Percentiles rank a stretch among this genome's conserved stretches.
These are phyloP conservation scores for Acanthosoma haemorrhoidale DNA, from an alignment of 2,888 invertebrate genomes.

Conservation along the genomic window DNA sequence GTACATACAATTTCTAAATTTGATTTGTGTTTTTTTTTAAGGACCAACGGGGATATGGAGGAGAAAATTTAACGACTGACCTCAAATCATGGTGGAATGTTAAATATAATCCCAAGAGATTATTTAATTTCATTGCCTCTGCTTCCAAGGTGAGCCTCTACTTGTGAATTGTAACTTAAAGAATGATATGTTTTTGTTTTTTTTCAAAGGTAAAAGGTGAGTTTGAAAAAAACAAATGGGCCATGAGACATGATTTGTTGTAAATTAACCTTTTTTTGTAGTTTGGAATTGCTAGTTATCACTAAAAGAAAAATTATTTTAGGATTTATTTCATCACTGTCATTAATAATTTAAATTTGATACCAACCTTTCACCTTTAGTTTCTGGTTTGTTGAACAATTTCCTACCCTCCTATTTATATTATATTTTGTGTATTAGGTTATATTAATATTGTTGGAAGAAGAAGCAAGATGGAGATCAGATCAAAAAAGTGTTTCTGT, in stretches of 20 bases:
- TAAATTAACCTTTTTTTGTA: too few relatives aligned
- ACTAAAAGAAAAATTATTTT: too few relatives aligned
- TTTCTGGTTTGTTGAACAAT: too few relatives aligned
- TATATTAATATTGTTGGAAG: constrained; percentile 50
- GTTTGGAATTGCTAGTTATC: too few relatives aligned
- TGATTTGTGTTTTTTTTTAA: too few relatives aligned
- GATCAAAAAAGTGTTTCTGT: constrained; percentile 42
- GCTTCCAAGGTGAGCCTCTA: constrained; percentile 34
- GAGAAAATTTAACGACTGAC: constrained; percentile 40
- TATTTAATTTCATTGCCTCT: constrained; percentile 32
- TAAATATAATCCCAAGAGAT: constrained; percentile 15
- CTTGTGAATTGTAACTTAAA: not conserved
- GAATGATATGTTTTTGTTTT: not conserved
- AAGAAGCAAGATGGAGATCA: constrained; percentile 41
- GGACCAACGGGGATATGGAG: constrained; percentile 48
- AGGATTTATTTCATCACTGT: not conserved
- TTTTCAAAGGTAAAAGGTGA: too few relatives aligned
- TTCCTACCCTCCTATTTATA: too few relatives aligned
- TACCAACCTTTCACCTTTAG: too few relatives aligned
- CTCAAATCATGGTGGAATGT: not conserved
- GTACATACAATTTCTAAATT: too few relatives aligned
- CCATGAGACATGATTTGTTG: too few relatives aligned
- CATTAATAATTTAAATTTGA: not conserved
- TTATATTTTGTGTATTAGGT: constrained; percentile 43
- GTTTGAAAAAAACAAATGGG: too few relatives aligned